Conservation (phyloP, 2,797 vertebrate species). For the Prunella strophiata region DNA sequence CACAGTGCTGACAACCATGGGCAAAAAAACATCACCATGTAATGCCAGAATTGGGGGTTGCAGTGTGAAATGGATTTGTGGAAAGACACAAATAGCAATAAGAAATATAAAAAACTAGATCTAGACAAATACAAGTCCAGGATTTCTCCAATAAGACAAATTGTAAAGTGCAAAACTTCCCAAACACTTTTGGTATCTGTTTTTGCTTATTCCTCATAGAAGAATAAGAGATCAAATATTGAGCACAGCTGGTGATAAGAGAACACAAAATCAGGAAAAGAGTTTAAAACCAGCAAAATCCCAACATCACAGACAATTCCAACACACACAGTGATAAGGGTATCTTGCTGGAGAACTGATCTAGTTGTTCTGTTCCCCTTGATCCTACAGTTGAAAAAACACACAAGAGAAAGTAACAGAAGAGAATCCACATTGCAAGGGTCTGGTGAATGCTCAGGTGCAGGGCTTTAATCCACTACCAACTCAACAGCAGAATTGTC, state of each 20-base stretch:
- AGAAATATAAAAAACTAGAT: neutral
- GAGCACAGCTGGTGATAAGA: neutral
- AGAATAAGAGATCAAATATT: neutral
- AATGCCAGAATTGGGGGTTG: neutral
- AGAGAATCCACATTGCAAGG: accelerated
- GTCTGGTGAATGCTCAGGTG: accelerated
- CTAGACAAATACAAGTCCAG: neutral
- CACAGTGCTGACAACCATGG: neutral
- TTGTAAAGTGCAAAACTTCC: neutral
- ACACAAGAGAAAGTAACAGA: neutral
- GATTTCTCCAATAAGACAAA: neutral
- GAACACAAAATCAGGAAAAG: neutral
- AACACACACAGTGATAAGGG: neutral
- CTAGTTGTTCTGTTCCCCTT: neutral
- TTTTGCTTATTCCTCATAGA: neutral
- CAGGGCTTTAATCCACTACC: neutral
- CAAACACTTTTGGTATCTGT: neutral
- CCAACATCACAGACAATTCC: neutral
- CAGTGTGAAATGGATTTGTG: neutral
- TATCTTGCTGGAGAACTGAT: neutral
- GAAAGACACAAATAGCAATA: neutral
- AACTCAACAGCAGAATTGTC: neutral
- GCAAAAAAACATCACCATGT: neutral
- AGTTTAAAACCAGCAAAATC: neutral
- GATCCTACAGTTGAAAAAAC: neutral